Evolutionary conservation across 1,140 invertebrate species (phyloP).

Genomic region (Formica exsecta): DNA sequence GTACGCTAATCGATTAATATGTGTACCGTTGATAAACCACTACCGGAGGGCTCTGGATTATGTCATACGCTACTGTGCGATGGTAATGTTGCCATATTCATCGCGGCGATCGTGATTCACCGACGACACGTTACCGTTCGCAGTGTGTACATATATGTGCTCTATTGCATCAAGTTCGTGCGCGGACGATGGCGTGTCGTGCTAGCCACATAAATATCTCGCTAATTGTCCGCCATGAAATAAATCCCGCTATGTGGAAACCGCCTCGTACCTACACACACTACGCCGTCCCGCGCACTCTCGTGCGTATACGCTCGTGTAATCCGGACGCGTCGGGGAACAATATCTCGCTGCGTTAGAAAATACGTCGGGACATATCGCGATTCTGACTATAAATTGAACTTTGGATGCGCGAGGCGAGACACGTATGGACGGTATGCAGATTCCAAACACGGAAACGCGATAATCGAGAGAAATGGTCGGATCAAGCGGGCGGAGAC

Average conservation of each 20-base stretch:
- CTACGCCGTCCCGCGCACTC: background rate
- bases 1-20: conserved; percentile 38
- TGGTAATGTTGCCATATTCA: conserved; percentile 30
- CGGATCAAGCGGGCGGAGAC: background rate
- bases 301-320: background rate
- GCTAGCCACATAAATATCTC: conserved; percentile 74
- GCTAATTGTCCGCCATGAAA: conserved; percentile 74
- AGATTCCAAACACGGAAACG: conserved; percentile 41
- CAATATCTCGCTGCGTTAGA: conserved; percentile 35
- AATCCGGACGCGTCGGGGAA: conserved; percentile 27
- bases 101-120: conserved; percentile 20
- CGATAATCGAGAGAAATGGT: conserved; percentile 35
- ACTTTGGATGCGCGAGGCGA: background rate
- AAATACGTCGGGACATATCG: background rate
- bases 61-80: background rate
- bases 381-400: conserved; percentile 30
- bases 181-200: conserved; percentile 56
- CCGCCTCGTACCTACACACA: conserved; percentile 46
- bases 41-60: conserved; percentile 36
- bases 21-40: conserved; percentile 28
- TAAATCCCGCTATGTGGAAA: conserved; percentile 71
- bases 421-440: background rate
- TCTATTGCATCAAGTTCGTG: background rate
- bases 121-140: background rate
- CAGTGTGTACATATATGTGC: background rate